Conservation (phyloP, 2,113 vertebrate species). For the Manacus vitellinus region DNA sequence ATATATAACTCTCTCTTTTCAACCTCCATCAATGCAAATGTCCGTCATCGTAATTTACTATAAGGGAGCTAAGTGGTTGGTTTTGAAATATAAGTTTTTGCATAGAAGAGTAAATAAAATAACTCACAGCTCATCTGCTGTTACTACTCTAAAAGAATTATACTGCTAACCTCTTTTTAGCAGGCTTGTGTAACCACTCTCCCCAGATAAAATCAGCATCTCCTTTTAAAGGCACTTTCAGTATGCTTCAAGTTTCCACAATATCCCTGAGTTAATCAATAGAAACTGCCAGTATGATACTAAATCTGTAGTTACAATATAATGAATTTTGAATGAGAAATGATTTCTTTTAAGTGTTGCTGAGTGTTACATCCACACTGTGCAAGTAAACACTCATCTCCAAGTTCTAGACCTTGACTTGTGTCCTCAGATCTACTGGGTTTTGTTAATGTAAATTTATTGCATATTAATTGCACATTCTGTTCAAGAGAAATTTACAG, state of each 20-base stretch:
- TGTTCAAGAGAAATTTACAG: background rate
- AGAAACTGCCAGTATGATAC: constrained; percentile 69
- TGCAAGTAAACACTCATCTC: constrained; percentile 58
- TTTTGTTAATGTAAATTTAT: background rate
- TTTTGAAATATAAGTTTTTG: background rate
- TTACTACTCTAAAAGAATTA: background rate
- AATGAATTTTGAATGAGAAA: constrained; percentile 85
- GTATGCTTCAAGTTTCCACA: constrained; percentile 69
- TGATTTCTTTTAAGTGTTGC: constrained; percentile 79
- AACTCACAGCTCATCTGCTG: background rate
- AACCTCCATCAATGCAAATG: background rate
- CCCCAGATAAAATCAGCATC: constrained; percentile 26
- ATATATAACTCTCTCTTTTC: background rate
- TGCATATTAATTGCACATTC: background rate
- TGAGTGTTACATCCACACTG: constrained; percentile 57
- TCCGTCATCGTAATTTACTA: background rate
- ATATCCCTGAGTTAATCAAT: constrained; percentile 75
- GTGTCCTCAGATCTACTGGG: background rate
- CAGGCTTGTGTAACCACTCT: constrained; percentile 19
- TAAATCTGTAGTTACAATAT: constrained; percentile 78
- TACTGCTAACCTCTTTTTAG: background rate
- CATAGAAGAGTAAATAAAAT: background rate
- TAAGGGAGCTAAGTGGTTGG: background rate
- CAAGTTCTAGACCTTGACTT: constrained; percentile 34
- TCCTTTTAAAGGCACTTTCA: constrained; percentile 63